Evolutionary conservation across 2,888 invertebrate species (phyloP), one percentile per base, ranked within the genome.

Genomic region (Selenia dentaria): DNA sequence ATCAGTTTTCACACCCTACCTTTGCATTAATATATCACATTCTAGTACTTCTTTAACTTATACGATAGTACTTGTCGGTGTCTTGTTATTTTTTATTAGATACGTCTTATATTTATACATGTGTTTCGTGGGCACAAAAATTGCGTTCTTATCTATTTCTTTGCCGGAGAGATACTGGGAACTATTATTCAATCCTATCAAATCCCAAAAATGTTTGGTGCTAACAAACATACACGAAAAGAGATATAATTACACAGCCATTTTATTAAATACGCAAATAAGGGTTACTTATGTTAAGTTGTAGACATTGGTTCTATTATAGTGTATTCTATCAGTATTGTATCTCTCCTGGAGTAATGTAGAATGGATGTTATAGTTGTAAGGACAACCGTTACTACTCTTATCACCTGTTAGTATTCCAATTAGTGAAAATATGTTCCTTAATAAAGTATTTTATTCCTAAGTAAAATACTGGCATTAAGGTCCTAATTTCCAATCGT

Each of bases 401-500:
- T 55, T 58, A 59, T 61, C 59, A 59, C 57, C 51, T 54, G 56
- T 58, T 59, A 62, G 46, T 59, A 67, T 61, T 64, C 55, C 56
- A 68, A 58, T 60, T 57, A 62, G 57, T 57, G 51, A 65, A 66
- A 70, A 69, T 78, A 83, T 78, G 82, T 82, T 79, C 85, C 86
- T 79, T 85, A 80, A 83, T 85, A 80, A 81, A 70, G 83, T 85
- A 71, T 85, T 84, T 85, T 85, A 85, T 84, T 79, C 74, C 20
- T 67, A 74, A 70, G 82, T 85, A 84, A 86, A 84, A 83, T 74
- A 75, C 83, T 79, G 81, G 70, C 72, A 84, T 84, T 83, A 75
- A 73, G 83, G 83, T 73, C 66, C 67, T n/a, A 37, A 75, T 77
- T 71, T 70, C 54, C 45, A 60, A 56, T 38, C 34, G 45, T 64